Conservation (phyloP, 2,888 invertebrate genomes). For the Scaeva pyrastri region DNA sequence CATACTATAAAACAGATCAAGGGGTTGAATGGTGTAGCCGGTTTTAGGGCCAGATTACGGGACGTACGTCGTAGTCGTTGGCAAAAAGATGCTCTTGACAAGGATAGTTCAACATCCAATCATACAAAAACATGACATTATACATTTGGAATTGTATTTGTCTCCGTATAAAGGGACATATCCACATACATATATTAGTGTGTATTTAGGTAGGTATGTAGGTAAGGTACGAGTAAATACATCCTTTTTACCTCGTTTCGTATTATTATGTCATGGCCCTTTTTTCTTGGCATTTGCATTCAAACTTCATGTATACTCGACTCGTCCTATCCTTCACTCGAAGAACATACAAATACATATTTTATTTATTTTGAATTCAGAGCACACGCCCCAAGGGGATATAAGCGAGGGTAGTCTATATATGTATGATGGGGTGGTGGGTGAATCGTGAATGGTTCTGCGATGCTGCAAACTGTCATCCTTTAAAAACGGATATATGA, state of each 20-base stretch:
- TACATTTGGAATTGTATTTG: constrained; percentile 9
- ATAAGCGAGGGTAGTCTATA: constrained; percentile 1
- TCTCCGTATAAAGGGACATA: neutral
- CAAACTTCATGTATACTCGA: constrained; percentile 51
- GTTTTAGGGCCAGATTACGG: constrained; percentile 19
- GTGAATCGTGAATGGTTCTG: constrained; percentile 4
- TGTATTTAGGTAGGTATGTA: neutral
- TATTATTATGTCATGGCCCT: constrained; percentile 36
- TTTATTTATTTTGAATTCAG: constrained; percentile 62
- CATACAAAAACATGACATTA: constrained; percentile 55
- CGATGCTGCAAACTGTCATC: constrained; percentile 46
- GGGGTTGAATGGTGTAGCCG: constrained; percentile 20
- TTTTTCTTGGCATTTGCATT: constrained; percentile 67
- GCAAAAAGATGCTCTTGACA: constrained; percentile 26
- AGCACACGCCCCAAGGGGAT: constrained; percentile 49
- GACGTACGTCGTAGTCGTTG: constrained; percentile 1
- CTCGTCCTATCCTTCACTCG: constrained; percentile 31
- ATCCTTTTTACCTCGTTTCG: constrained; percentile 55
- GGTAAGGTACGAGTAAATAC: constrained; percentile 1
- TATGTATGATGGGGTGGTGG: constrained; percentile 23
- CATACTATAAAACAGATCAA: neutral
- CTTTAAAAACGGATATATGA: constrained; percentile 25
- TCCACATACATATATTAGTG: too few species aligned
- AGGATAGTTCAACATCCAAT: constrained; percentile 60
- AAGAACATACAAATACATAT: constrained; percentile 31